phyloP scores from a whole-genome alignment of 2,888 invertebrate species.

The Drosophila acutilabella region DNA sequence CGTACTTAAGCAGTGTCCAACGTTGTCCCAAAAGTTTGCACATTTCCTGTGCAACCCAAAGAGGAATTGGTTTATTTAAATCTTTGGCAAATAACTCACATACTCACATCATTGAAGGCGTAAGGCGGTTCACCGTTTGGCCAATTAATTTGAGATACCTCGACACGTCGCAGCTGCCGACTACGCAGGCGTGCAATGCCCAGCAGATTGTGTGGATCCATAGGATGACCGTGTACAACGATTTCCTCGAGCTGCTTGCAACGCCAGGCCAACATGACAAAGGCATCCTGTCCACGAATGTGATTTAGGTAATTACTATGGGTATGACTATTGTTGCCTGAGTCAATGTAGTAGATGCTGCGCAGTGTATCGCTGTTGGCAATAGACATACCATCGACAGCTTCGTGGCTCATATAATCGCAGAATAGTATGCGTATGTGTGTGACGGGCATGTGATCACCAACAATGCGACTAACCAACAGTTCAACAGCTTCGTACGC shows the following conservation, averaged over 20 bases:
- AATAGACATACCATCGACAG: conserved; percentile 83
- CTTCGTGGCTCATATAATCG: conserved; percentile 86
- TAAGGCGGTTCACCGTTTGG: conserved; percentile 56
- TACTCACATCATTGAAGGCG: conserved; percentile 77
- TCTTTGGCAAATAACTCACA: not conserved
- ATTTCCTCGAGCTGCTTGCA: conserved; percentile 86
- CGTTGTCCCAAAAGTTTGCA: conserved; percentile 82
- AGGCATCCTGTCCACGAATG: conserved; percentile 84
- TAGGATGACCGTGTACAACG: conserved; percentile 86
- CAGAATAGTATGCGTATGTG: conserved; percentile 91
- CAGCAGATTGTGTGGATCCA: conserved; percentile 84
- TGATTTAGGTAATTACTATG: conserved; percentile 54
- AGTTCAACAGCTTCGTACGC: conserved; percentile 89
- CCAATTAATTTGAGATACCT: conserved; percentile 84
- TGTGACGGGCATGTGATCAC: conserved; percentile 89
- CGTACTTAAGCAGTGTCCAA: conserved; percentile 81
- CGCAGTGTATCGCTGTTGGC: conserved; percentile 82
- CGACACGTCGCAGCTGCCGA: conserved; percentile 81
- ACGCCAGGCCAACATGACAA: conserved; percentile 88
- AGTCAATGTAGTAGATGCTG: conserved; percentile 85
- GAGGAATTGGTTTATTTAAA: conserved; percentile 3
- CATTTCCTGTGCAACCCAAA: conserved; percentile 78
- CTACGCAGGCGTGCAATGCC: conserved; percentile 84
- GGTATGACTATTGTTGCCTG: conserved; percentile 82
- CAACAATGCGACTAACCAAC: conserved; percentile 88